These are phyloP conservation scores for Ranitomeya variabilis DNA, from an alignment of 2,113 vertebrate genomes.

Conservation along the genomic window DNA sequence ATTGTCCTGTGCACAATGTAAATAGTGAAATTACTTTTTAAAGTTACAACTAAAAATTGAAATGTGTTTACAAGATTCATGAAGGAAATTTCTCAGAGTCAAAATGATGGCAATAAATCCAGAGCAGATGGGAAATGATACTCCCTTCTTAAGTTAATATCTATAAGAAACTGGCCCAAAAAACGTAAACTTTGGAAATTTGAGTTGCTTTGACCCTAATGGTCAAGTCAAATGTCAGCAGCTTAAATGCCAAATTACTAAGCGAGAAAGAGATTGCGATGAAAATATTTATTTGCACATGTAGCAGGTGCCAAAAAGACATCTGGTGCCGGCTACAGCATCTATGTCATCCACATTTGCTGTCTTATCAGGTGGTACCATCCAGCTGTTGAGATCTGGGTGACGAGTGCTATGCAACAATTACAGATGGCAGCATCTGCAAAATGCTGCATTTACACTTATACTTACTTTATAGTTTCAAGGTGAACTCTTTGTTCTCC, in stretches of 20 bases:
- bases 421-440: background rate
- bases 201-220: background rate
- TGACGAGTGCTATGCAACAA: background rate
- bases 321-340: background rate
- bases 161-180: background rate
- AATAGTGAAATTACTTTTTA: background rate
- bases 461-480: background rate
- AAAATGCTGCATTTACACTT: background rate
- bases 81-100: background rate
- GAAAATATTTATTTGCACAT: constrained; percentile 20
- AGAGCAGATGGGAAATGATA: background rate
- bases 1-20: background rate
- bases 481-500: background rate
- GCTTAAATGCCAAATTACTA: background rate
- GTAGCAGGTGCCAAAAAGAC: constrained; percentile 14
- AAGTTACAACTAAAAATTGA: background rate
- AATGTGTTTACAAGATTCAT: background rate
- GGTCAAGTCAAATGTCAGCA: background rate
- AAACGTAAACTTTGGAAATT: background rate
- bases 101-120: background rate
- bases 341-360: constrained; percentile 4
- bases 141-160: background rate
- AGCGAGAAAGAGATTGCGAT: background rate
- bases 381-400: background rate
- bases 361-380: background rate